These are phyloP conservation scores for Aleiodes leptofemur DNA, from an alignment of 2,888 invertebrate genomes.

Conservation along the genomic window DNA sequence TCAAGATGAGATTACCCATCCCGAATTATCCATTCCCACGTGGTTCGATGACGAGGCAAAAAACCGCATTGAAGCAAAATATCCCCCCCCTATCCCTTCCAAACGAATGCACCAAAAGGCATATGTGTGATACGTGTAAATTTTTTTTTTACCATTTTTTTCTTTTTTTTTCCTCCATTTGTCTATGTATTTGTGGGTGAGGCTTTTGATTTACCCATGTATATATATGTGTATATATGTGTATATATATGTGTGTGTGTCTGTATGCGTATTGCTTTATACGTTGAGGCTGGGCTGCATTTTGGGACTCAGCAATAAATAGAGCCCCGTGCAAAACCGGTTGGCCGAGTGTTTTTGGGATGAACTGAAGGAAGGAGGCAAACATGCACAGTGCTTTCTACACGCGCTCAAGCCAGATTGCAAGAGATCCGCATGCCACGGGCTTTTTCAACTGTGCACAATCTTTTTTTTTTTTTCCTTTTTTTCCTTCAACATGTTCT, in stretches of 20 bases:
- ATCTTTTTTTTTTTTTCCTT: conserved; percentile 2
- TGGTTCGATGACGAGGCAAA: conserved; percentile 49
- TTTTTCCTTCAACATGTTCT: neutral
- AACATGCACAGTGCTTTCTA: conserved; percentile 36
- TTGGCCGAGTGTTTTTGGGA: conserved; percentile 41
- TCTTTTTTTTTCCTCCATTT: neutral
- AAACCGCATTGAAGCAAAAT: conserved; percentile 29
- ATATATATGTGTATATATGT: no score
- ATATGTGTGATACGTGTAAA: conserved; percentile 4
- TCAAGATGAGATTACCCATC: conserved; percentile 48
- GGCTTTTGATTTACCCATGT: neutral
- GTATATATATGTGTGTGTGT: neutral
- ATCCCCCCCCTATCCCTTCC: neutral
- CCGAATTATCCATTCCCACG: conserved; percentile 52
- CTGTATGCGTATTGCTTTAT: conserved; percentile 13
- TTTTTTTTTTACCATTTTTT: neutral
- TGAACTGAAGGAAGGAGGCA: conserved; percentile 35
- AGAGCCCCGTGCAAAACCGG: conserved; percentile 47
- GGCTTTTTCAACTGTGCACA: conserved; percentile 26
- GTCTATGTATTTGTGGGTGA: neutral
- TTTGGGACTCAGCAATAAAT: conserved; percentile 45
- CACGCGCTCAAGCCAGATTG: conserved; percentile 31
- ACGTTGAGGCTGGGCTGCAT: conserved; percentile 32
- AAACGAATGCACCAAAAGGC: conserved; percentile 10
- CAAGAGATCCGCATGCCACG: conserved; percentile 38